Evolutionary conservation across 2,888 invertebrate species (phyloP).

Genomic region (Darwinula stevensoni): DNA sequence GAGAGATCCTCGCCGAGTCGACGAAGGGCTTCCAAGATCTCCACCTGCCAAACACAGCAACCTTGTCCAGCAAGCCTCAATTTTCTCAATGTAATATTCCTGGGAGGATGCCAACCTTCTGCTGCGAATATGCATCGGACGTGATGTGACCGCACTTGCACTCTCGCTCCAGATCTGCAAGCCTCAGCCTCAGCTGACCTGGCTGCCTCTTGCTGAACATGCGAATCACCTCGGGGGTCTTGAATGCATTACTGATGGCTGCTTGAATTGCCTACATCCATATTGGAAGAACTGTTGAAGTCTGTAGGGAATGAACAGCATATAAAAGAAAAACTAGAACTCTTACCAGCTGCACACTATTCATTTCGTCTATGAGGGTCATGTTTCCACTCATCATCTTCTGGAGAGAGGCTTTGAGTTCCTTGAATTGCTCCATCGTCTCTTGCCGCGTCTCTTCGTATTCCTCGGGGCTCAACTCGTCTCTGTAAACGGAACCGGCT

Average conservation of each 20-base stretch:
- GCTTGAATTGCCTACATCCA: slow-evolving; percentile 31
- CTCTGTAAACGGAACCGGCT: slow-evolving; percentile 24
- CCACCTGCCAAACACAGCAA: slow-evolving; percentile 13
- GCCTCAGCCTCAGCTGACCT: slow-evolving; percentile 26
- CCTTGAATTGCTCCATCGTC: slow-evolving; percentile 35
- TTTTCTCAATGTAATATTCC: background rate
- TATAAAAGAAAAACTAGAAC: background rate
- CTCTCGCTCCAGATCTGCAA: slow-evolving; percentile 27
- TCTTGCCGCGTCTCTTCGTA: slow-evolving; percentile 35
- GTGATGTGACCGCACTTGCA: slow-evolving; percentile 27
- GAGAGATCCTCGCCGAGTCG: slow-evolving; percentile 18
- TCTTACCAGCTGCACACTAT: slow-evolving; percentile 30
- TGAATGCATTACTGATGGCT: slow-evolving; percentile 38
- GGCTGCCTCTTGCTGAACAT: slow-evolving; percentile 39
- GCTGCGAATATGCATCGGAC: slow-evolving; percentile 20
- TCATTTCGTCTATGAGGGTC: slow-evolving; percentile 30
- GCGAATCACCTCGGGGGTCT: slow-evolving; percentile 38
- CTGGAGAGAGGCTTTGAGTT: slow-evolving; percentile 29
- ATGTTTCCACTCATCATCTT: slow-evolving; percentile 33
- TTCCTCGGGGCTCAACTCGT: slow-evolving; percentile 28
- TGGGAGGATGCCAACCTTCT: slow-evolving; percentile 17
- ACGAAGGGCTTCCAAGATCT: slow-evolving; percentile 20
- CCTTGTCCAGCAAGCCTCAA: background rate
- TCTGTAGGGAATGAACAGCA: background rate
- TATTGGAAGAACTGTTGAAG: slow-evolving; percentile 4